These are phyloP conservation scores for Cephalopterus ornatus DNA, from an alignment of 2,113 vertebrate genomes.

Conservation along the genomic window DNA sequence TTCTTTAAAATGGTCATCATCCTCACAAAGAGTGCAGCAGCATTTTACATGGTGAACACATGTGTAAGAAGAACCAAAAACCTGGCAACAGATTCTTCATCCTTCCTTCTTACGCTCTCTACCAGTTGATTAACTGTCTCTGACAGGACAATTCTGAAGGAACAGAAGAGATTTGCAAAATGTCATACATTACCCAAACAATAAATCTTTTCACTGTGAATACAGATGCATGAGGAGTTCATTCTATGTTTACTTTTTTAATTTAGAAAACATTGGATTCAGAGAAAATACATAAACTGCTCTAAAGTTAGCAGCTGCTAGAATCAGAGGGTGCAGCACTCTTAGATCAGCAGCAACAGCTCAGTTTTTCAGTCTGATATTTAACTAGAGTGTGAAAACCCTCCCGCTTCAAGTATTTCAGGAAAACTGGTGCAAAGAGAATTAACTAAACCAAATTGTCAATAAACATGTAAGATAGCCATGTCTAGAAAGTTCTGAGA, in stretches of 20 bases:
- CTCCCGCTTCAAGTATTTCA: not conserved
- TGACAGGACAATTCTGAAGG: not conserved
- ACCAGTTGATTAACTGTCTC: not conserved
- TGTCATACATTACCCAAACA: not conserved
- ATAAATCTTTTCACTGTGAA: not conserved
- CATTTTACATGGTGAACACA: not conserved
- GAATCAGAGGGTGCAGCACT: not conserved
- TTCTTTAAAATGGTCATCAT: conserved; percentile 17
- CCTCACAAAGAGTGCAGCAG: not conserved
- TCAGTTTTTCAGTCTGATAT: not conserved
- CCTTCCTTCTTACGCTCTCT: not conserved
- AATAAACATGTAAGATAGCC: not conserved
- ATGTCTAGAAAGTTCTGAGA: not conserved
- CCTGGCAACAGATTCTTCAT: not conserved
- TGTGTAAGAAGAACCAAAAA: conserved; percentile 28
- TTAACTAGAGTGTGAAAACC: not conserved
- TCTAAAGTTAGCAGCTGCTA: not conserved
- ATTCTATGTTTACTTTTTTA: not conserved
- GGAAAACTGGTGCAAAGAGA: not conserved
- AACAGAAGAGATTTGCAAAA: not conserved
- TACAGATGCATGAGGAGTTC: not conserved
- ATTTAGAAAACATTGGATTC: not conserved
- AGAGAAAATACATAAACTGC: not conserved
- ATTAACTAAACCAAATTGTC: not conserved
- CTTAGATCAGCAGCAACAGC: not conserved